Evolutionary conservation across 1,140 invertebrate genomes (phyloP), one percentile per base, ranked within the genome.

Genomic region (Apis cerana): DNA sequence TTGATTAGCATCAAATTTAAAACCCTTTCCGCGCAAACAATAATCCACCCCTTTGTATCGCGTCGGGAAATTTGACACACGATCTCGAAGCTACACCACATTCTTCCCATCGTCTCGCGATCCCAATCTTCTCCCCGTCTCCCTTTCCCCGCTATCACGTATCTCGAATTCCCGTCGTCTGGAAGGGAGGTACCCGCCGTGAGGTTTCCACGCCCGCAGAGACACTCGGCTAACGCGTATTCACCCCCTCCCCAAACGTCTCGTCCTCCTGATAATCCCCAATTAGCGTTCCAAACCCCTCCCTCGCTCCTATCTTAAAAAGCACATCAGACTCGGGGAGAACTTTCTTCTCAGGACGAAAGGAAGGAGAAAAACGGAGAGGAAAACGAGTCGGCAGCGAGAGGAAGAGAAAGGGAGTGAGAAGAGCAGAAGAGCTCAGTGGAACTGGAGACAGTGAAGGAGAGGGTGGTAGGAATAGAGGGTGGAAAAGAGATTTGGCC

Each of bases 231-330:
- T 61, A 54, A 17, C 50, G 27, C 21, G 19, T 52, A 50, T 65
- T 65, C 62, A 56, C n/a, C 80, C 7, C 54, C 43, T 33, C 33
- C 54, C 43, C 15, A 76, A 62, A 59, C 43, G 54, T 61, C 71
- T 75, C 71, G 52, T 81, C 65, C 50, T 64, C 54, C 80, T n/a
- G 72, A 81, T 81, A 76, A 81, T 81, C 54, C 64, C 56, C 80
- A 81, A 81, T 81, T 68, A 81, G 72, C 80, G 62, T 58, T 59
- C 54, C 62, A 13, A 17, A 0, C 54, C 21, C 21, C n/a, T 48
- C 13, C 50, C 33, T 33, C 33, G 4, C 33, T 7, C 3, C 33
- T 75, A 56, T 78, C 64, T 75, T 68, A 61, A 81, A 75, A 68
- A 75, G 80, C 72, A 48, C n/a, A 52, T 75, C 72, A 61, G 64